A percentile compares a stretch with the other conserved stretches of the same genome.
These are phyloP conservation scores for Pavo muticus DNA, from an alignment of 2,113 vertebrate species.

Conservation along the genomic window DNA sequence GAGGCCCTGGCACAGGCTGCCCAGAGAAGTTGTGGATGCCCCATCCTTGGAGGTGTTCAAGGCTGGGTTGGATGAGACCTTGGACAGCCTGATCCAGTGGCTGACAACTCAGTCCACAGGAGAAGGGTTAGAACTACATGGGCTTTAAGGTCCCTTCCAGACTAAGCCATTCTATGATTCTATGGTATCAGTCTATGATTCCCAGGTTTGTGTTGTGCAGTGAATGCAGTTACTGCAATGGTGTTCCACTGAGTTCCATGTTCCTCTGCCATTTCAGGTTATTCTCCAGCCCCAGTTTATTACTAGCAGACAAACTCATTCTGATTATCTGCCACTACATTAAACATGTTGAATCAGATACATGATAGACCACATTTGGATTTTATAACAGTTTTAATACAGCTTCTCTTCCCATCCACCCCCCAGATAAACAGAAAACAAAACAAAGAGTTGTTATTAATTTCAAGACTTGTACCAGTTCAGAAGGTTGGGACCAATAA, in stretches of 20 bases:
- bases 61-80: too few species aligned
- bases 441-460: neutral
- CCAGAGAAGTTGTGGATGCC: too few species aligned
- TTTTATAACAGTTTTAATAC: neutral
- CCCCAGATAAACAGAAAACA: neutral
- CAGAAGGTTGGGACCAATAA: neutral
- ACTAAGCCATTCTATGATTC: too few species aligned
- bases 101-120: too few species aligned
- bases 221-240: neutral
- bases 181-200: too few species aligned
- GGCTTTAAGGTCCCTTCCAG: too few species aligned
- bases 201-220: neutral
- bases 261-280: neutral
- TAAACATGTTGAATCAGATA: neutral
- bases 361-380: neutral
- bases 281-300: neutral
- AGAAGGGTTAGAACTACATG: too few species aligned
- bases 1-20: too few species aligned
- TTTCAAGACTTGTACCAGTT: neutral
- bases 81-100: too few species aligned
- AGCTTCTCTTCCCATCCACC: neutral
- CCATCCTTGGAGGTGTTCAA: too few species aligned
- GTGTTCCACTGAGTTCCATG: neutral
- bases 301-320: neutral
- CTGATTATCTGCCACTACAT: neutral